These are phyloP conservation scores for Rotaria socialis DNA, from an alignment of 2,888 invertebrate species.

Conservation along the genomic window DNA sequence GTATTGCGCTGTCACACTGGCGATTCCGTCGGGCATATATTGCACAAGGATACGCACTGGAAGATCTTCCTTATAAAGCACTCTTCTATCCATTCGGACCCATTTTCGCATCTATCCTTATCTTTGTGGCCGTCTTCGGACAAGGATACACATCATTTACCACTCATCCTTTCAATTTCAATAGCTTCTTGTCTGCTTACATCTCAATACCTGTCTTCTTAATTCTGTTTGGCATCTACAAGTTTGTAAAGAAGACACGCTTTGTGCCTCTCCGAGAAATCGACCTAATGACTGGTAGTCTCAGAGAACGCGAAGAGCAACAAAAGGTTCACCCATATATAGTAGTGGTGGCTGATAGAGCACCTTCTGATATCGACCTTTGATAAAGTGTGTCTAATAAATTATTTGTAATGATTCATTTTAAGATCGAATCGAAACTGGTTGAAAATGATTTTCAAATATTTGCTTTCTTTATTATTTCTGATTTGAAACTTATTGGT, in stretches of 20 bases:
- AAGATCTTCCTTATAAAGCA: background rate
- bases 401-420: no score
- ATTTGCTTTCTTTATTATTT: no score
- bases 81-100: background rate
- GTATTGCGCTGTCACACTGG: background rate
- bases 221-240: background rate
- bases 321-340: no score
- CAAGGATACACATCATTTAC: background rate
- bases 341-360: no score
- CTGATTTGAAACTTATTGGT: no score
- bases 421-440: no score
- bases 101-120: background rate
- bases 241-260: background rate
- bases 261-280: background rate
- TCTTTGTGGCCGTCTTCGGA: background rate
- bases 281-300: background rate
- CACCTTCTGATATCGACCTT: no score
- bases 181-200: background rate
- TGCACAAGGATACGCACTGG: background rate
- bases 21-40: constrained; percentile 1
- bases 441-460: no score
- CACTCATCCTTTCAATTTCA: background rate
- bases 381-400: no score
- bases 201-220: background rate
- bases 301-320: no score